Evolutionary conservation across 2,797 vertebrate species (phyloP).

Genomic region (Ambastaia sidthimunki): DNA sequence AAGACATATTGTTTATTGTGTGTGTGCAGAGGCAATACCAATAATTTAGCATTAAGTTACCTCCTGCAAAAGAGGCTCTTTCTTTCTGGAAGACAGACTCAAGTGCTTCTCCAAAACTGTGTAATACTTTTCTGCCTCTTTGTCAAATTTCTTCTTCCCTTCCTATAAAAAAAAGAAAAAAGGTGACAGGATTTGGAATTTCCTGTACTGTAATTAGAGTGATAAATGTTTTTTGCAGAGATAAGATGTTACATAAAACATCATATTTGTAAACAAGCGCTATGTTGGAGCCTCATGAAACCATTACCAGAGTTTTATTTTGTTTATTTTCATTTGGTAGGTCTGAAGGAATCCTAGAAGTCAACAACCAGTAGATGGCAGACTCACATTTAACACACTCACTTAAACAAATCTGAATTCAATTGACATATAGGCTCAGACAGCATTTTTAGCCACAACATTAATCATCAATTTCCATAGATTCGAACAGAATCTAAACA

Average conservation of each 20-base stretch:
- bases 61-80: slow-evolving; percentile 93
- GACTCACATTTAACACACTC: background rate
- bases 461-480: background rate
- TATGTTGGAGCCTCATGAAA: slow-evolving; percentile 49
- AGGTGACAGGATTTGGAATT: slow-evolving; percentile 57
- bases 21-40: background rate
- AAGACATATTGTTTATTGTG: background rate
- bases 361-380: slow-evolving; percentile 49
- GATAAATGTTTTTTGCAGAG: slow-evolving; percentile 54
- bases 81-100: slow-evolving; percentile 96
- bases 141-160: slow-evolving; percentile 99
- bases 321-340: slow-evolving; percentile 49
- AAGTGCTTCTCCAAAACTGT: slow-evolving; percentile 96
- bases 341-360: slow-evolving; percentile 13
- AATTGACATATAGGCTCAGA: background rate
- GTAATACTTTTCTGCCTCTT: slow-evolving; percentile 97
- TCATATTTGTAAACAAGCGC: slow-evolving; percentile 57
- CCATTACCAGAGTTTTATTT: slow-evolving; percentile 31
- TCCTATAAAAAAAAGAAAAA: slow-evolving; percentile 76
- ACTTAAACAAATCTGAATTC: background rate
- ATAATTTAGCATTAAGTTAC: slow-evolving; percentile 72
- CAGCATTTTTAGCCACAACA: too few species aligned
- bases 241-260: slow-evolving; percentile 55
- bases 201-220: slow-evolving; percentile 60
- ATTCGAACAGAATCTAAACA: background rate